Evolutionary conservation across 2,888 invertebrate genomes (phyloP).

Genomic region (Caenorhabditis macrosperma): DNA sequence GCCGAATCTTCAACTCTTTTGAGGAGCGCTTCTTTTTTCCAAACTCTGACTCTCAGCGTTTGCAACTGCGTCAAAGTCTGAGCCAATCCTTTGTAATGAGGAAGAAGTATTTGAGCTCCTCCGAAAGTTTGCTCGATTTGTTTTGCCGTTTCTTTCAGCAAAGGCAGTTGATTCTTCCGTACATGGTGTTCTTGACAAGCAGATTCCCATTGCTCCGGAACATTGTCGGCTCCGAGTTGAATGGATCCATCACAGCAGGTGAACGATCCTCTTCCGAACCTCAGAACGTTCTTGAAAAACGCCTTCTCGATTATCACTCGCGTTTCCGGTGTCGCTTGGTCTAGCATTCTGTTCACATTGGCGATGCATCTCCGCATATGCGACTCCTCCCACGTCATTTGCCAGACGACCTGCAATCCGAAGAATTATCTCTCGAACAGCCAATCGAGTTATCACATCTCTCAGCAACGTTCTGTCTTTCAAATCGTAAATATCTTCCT

Average conservation of each 20-base stretch:
- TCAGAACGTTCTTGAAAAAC: conserved; percentile 63
- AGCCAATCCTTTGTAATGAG: conserved; percentile 61
- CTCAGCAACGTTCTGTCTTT: conserved; percentile 72
- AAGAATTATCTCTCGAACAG: background rate
- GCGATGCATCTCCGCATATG: conserved; percentile 77
- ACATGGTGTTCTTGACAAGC: conserved; percentile 64
- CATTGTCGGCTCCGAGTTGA: conserved; percentile 79
- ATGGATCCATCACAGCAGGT: conserved; percentile 78
- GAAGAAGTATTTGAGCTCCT: conserved; percentile 65
- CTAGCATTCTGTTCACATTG: conserved; percentile 72
- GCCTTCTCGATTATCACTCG: conserved; percentile 66
- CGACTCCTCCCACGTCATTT: conserved; percentile 77
- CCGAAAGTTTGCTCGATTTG: conserved; percentile 72
- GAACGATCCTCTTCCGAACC: conserved; percentile 78
- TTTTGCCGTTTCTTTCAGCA: conserved; percentile 63
- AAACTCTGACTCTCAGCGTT: conserved; percentile 57
- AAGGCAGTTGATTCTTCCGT: conserved; percentile 69
- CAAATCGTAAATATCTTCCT: conserved; percentile 75
- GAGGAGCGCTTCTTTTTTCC: conserved; percentile 59
- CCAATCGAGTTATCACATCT: conserved; percentile 53
- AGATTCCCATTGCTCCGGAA: conserved; percentile 77
- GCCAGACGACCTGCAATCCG: conserved; percentile 73
- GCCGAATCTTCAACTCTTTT: conserved; percentile 46
- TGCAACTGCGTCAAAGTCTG: conserved; percentile 67
- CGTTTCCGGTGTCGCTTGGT: conserved; percentile 60